These are phyloP conservation scores for Bembecia ichneumoniformis DNA, from an alignment of 2,888 invertebrate species.

Conservation along the genomic window DNA sequence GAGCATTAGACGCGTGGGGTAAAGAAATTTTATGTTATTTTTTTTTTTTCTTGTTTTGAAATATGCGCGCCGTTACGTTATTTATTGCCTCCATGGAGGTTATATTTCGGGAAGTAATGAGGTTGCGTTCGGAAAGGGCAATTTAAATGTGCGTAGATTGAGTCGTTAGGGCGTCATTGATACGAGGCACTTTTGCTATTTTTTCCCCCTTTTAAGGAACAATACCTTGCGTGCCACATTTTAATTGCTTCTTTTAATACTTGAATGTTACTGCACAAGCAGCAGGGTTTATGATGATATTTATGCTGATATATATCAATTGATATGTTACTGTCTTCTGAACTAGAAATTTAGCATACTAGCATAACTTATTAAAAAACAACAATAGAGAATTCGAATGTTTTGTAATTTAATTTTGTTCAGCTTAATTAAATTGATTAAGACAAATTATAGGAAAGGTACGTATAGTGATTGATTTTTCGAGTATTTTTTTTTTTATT, in stretches of 20 bases:
- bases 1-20: slow-evolving; percentile 62
- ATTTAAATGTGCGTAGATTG: slow-evolving; percentile 70
- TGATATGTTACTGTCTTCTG: too few species aligned
- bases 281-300: too few species aligned
- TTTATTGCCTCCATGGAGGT: slow-evolving; percentile 70
- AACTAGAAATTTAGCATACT: too few species aligned
- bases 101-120: slow-evolving; percentile 71
- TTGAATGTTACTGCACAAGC: too few species aligned
- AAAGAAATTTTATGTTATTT: slow-evolving; percentile 69
- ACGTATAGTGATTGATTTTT: too few species aligned
- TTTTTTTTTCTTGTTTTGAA: slow-evolving; percentile 70
- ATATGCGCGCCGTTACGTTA: slow-evolving; percentile 70
- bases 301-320: too few species aligned
- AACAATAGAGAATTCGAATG: too few species aligned
- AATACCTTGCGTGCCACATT: slow-evolving; percentile 18
- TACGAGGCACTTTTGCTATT: slow-evolving; percentile 26
- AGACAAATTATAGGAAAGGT: too few species aligned
- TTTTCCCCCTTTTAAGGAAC: slow-evolving; percentile 25
- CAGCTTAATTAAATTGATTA: too few species aligned
- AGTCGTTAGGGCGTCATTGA: slow-evolving; percentile 57
- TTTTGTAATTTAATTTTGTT: too few species aligned
- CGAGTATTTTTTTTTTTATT: too few species aligned
- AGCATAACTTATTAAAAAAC: too few species aligned
- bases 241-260: slow-evolving; percentile 12
- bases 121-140: slow-evolving; percentile 69